phyloP scores from a whole-genome alignment of 2,888 invertebrate species.

The Lysandra coridon region DNA sequence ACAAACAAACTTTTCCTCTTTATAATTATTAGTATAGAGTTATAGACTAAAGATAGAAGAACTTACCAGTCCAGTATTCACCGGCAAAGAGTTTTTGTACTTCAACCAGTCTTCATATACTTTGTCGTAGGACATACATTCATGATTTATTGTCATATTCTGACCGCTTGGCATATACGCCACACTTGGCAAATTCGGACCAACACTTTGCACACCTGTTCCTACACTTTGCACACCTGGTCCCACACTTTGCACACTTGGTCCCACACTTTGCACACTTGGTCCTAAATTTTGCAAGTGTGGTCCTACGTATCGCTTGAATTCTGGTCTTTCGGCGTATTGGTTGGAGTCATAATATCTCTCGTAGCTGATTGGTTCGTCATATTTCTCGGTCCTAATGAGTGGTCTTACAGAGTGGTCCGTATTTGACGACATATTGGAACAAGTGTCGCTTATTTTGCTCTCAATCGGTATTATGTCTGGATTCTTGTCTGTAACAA shows the following conservation, averaged over 20 bases:
- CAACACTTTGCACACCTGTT: slow-evolving; percentile 56
- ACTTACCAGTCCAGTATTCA: slow-evolving; percentile 74
- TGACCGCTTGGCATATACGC: slow-evolving; percentile 37
- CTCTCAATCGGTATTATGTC: slow-evolving; percentile 75
- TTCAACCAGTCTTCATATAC: slow-evolving; percentile 81
- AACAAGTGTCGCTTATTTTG: slow-evolving; percentile 72
- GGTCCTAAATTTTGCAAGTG: slow-evolving; percentile 60
- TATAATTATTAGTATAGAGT: too few relatives aligned
- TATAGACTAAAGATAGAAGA: not conserved
- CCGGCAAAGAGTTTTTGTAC: slow-evolving; percentile 72
- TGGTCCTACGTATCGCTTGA: slow-evolving; percentile 43
- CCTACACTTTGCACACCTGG: slow-evolving; percentile 58
- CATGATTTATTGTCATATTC: slow-evolving; percentile 38
- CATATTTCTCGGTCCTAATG: slow-evolving; percentile 70
- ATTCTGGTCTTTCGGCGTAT: slow-evolving; percentile 69
- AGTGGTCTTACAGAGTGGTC: slow-evolving; percentile 71
- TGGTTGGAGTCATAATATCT: slow-evolving; percentile 67
- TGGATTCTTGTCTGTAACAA: slow-evolving; percentile 69
- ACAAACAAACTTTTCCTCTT: too few relatives aligned
- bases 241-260: slow-evolving; percentile 57
- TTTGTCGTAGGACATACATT: slow-evolving; percentile 66
- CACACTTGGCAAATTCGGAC: slow-evolving; percentile 53
- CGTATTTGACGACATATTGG: slow-evolving; percentile 70
- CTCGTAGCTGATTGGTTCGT: slow-evolving; percentile 62
- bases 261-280: slow-evolving; percentile 56